Evolutionary conservation across 2,888 invertebrate genomes (phyloP), one percentile per base, ranked within the genome.

Genomic region (Pegoplata infirma): DNA sequence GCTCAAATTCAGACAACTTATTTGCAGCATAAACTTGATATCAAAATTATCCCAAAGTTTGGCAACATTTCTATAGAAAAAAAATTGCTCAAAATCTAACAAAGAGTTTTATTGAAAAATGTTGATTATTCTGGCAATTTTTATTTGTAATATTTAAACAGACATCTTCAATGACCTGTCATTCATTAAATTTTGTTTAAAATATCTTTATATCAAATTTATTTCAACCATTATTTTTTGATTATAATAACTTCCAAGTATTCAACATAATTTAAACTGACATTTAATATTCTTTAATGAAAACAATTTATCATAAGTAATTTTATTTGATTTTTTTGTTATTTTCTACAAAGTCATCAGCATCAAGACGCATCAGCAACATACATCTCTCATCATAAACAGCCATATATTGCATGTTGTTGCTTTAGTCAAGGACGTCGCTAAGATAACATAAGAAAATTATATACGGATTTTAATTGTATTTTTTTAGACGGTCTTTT

Each of bases 351-450:
- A 40, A 40, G 36, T 40, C 36, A 40, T 40, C 36, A 40, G n/a
- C 36, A 40, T 40, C 25, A n/a, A 40, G 36, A 40, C 36, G n/a
- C 36, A 40, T 40, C 36, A 40, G 36, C n/a, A 40, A 5, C 36
- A 32, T 32, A 5, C 36, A 32, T 32, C 32, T 32, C n/a, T n/a
- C 25, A 40, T 40, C 36, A 40, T n/a, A 40, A 40, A n/a, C 12
- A 40, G n/a, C n/a, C 12, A 36, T 36, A 12, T n/a, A 4, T 25
- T 25, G 3, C 25, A 5, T 25, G 28, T 17, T 58, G 47, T 68
- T 58, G 44, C 28, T 51, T 21, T 21, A 47, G 47, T 64, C 73
- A 73, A 73, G 73, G 73, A 64, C 73, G 49, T 47, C 25, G 8
- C 14, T 36, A 28, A 61, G 8, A 10, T n/a, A 55, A 23, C 3